Percentiles rank a stretch among this genome's conserved stretches.
Conservation (phyloP, 1,140 invertebrate genomes). For the Pachypsylla venusta region DNA sequence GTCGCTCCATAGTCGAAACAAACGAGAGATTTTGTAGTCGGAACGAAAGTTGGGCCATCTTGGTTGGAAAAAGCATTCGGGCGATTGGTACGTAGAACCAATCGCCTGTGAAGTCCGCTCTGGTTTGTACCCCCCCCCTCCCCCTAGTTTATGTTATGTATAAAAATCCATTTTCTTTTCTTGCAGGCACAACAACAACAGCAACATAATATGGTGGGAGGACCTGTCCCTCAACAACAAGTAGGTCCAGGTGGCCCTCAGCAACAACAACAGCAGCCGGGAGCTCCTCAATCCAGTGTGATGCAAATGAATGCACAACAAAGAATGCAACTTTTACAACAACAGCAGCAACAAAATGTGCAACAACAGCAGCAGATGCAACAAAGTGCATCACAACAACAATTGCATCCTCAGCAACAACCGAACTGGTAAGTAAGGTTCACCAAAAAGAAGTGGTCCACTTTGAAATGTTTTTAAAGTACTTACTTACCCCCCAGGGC, state of each 20-base stretch:
- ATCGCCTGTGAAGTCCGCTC: no score
- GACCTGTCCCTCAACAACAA: constrained; percentile 26
- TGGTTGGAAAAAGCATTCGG: no score
- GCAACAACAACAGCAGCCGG: constrained; percentile 32
- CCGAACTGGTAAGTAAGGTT: constrained; percentile 18
- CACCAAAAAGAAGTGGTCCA: not conserved
- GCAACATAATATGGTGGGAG: constrained; percentile 27
- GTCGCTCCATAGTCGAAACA: no score
- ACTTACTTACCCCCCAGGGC: no score
- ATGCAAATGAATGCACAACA: constrained; percentile 24
- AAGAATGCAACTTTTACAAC: constrained; percentile 27
- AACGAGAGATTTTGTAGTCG: no score
- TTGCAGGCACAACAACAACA: constrained; percentile 37
- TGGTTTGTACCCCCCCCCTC: no score
- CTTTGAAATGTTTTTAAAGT: not conserved
- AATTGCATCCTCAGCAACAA: constrained; percentile 26
- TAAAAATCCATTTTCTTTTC: constrained; percentile 28
- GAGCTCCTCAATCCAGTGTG: constrained; percentile 32
- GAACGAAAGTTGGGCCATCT: no score
- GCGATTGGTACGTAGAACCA: no score
- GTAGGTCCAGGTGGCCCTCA: constrained; percentile 27
- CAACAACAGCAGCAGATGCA: constrained; percentile 28
- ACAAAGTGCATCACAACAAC: constrained; percentile 28
- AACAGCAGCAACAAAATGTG: constrained; percentile 33
- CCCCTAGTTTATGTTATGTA: no score